Evolutionary conservation across 1,140 invertebrate genomes (phyloP).

Genomic region (Drosophila saltans): DNA sequence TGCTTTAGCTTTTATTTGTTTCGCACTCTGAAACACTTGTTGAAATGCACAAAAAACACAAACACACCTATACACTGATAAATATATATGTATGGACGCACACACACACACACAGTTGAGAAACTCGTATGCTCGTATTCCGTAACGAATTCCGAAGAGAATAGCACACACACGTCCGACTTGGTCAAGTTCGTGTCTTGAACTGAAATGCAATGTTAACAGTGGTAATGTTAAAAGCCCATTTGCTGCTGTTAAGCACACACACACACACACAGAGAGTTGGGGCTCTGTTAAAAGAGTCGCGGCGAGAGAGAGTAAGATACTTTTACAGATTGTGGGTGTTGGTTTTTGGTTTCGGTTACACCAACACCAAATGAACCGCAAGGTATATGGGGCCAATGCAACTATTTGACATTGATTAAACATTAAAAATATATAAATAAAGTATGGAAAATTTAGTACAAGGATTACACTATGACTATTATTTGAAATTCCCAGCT

Average conservation of each 20-base stretch:
- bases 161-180: no score
- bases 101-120: conserved; percentile 19
- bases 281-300: not conserved
- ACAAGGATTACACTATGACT: no score
- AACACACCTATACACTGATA: conserved; percentile 10
- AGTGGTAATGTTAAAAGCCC: no score
- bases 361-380: conserved; percentile 2
- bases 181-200: no score
- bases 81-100: conserved; percentile 12
- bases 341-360: conserved; percentile 18
- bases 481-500: no score
- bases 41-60: conserved; percentile 38
- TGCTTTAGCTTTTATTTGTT: conserved; percentile 36
- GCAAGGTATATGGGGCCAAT: conserved; percentile 6
- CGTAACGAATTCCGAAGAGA: conserved; percentile 7
- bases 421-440: not conserved
- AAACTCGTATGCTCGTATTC: not conserved
- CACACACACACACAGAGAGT: no score
- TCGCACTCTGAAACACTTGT: conserved; percentile 56
- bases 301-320: not conserved
- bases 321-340: conserved; percentile 6
- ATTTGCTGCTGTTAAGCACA: no score
- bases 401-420: conserved; percentile 8
- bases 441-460: not conserved
- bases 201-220: no score